A percentile compares a stretch with the other conserved stretches of the same genome.
These are phyloP conservation scores for Sesamia nonagrioides DNA, from an alignment of 1,140 invertebrate species.

Conservation along the genomic window DNA sequence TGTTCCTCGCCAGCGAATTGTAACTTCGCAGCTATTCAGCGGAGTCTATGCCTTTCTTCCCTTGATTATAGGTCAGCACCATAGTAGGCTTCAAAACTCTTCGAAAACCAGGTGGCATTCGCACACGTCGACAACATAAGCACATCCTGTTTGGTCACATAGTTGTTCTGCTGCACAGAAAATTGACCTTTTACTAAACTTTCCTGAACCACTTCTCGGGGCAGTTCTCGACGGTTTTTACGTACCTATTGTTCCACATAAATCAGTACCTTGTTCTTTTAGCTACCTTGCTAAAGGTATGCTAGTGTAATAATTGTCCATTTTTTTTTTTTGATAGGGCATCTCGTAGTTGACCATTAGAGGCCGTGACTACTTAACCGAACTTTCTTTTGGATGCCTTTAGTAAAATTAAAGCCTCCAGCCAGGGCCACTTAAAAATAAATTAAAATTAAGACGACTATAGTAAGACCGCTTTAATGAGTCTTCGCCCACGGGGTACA, in stretches of 20 bases:
- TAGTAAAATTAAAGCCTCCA: too few species aligned
- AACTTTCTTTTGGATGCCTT: too few species aligned
- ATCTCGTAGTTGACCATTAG: too few species aligned
- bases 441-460: too few species aligned
- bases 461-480: too few species aligned
- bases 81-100: conserved; percentile 52
- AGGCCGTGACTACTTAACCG: too few species aligned
- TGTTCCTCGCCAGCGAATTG: conserved; percentile 42
- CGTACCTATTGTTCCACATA: conserved; percentile 41
- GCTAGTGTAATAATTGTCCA: conserved; percentile 50
- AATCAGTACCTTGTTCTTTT: conserved; percentile 20
- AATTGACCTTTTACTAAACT: conserved; percentile 34
- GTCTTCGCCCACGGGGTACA: too few species aligned
- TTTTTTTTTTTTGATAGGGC: too few species aligned
- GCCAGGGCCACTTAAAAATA: too few species aligned
- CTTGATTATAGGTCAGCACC: conserved; percentile 46
- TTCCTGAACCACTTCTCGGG: conserved; percentile 39
- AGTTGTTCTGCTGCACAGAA: conserved; percentile 32
- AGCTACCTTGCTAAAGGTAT: conserved; percentile 15
- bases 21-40: conserved; percentile 47
- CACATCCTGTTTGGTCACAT: conserved; percentile 63
- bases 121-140: conserved; percentile 62
- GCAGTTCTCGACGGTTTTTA: conserved; percentile 41
- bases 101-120: conserved; percentile 39
- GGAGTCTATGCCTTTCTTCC: conserved; percentile 51